These are phyloP conservation scores for Atta cephalotes DNA, from an alignment of 1,140 invertebrate species.

Conservation along the genomic window DNA sequence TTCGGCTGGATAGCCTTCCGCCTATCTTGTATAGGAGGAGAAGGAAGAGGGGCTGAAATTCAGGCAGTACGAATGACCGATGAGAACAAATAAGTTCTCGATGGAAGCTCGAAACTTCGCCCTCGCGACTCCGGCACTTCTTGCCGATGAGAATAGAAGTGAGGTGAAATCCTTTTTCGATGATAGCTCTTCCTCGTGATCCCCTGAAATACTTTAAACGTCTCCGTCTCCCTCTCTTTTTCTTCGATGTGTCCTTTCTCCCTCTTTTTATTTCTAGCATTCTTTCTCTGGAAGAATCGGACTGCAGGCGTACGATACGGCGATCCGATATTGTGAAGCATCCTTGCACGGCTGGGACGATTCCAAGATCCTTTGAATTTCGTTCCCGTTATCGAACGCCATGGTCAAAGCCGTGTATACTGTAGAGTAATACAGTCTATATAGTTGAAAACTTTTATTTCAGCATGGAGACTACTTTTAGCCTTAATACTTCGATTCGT, in stretches of 20 bases:
- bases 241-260: background rate
- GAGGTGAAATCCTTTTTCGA: conserved; percentile 71
- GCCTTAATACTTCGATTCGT: conserved; percentile 54
- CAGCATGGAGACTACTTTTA: conserved; percentile 21
- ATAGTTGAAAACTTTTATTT: conserved; percentile 65
- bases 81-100: conserved; percentile 48
- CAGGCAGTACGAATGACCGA: conserved; percentile 28
- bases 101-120: conserved; percentile 50
- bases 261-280: conserved; percentile 9
- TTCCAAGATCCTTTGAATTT: conserved; percentile 69
- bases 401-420: conserved; percentile 64
- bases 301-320: conserved; percentile 55
- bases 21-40: no score
- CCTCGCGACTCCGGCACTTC: conserved; percentile 47
- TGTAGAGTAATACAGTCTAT: conserved; percentile 27
- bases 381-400: conserved; percentile 50
- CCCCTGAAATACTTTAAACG: conserved; percentile 64
- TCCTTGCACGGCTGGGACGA: conserved; percentile 49
- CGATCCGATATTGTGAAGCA: conserved; percentile 68
- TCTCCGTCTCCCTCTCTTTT: conserved; percentile 36
- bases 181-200: conserved; percentile 64
- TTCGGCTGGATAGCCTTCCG: conserved; percentile 20
- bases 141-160: conserved; percentile 50
- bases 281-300: conserved; percentile 31
- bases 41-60: background rate